These are phyloP conservation scores for Rachycentron canadum DNA, from an alignment of 2,797 vertebrate genomes.

Conservation along the genomic window DNA sequence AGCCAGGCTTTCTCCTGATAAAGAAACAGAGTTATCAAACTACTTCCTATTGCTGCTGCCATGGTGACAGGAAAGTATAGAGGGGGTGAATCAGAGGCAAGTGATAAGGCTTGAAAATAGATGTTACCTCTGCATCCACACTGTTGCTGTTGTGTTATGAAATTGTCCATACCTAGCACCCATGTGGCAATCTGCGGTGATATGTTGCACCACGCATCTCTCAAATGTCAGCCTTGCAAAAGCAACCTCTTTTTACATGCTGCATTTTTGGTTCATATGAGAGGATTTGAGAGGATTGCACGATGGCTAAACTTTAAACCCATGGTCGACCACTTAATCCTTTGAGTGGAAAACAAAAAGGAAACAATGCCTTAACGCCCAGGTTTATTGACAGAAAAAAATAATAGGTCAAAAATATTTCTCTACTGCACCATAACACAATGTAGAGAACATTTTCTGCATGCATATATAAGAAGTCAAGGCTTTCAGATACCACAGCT, in stretches of 20 bases:
- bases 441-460: neutral
- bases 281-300: conserved; percentile 44
- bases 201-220: neutral
- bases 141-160: conserved; percentile 39
- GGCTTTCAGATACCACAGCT: conserved; percentile 11
- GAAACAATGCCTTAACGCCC: neutral
- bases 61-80: conserved; percentile 71
- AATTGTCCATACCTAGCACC: conserved; percentile 18
- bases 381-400: neutral
- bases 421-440: neutral
- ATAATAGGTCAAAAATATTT: neutral
- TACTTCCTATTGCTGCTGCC: conserved; percentile 74
- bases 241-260: conserved; percentile 5
- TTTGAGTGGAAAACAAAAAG: neutral
- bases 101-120: conserved; percentile 65
- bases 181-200: neutral
- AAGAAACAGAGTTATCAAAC: conserved; percentile 78
- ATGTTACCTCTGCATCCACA: conserved; percentile 45
- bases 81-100: conserved; percentile 56
- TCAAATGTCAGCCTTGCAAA: conserved; percentile 27
- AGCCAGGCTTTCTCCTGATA: conserved; percentile 63
- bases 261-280: conserved; percentile 1
- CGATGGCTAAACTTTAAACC: conserved; percentile 4
- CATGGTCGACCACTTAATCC: conserved; percentile 16
- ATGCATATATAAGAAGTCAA: conserved; percentile 22